A percentile compares a stretch with the other conserved stretches of the same genome.
Conservation (phyloP, 2,113 vertebrate genomes). For the Dunckerocampus dactyliophorus region DNA sequence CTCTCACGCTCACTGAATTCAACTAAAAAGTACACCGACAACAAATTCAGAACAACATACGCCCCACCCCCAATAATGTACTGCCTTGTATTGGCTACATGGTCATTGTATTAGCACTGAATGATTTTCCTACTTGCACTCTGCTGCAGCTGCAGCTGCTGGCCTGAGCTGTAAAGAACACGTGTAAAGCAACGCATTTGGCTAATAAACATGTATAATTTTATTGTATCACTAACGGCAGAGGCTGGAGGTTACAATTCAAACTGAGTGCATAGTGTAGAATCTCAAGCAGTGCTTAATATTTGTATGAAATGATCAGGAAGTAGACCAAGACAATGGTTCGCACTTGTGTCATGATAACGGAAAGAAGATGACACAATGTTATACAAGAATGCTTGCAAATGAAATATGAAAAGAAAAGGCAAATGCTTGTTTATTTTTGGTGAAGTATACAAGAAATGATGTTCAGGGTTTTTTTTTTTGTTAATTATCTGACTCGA, state of each 20-base stretch:
- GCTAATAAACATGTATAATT: neutral
- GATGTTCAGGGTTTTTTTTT: neutral
- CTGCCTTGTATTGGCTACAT: neutral
- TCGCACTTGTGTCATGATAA: neutral
- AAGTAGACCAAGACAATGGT: slow-evolving; percentile 4
- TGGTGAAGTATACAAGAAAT: neutral
- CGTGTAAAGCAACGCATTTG: neutral
- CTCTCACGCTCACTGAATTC: too few species aligned
- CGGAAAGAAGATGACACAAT: neutral
- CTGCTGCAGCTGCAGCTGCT: neutral
- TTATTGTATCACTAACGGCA: slow-evolving; percentile 5
- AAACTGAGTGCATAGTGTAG: too few species aligned
- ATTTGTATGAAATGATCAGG: slow-evolving; percentile 6
- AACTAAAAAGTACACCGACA: too few species aligned
- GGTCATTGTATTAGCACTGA: neutral
- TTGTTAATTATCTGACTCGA: slow-evolving; percentile 1
- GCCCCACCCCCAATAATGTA: neutral
- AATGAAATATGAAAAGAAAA: neutral
- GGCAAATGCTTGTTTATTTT: neutral
- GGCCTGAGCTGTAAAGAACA: neutral
- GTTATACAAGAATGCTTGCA: neutral
- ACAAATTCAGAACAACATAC: neutral
- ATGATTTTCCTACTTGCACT: neutral
- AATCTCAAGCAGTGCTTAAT: neutral
- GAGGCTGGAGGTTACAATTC: neutral